phyloP scores from a whole-genome alignment of 2,113 vertebrate genomes.

The Tragelaphus imberbis region DNA sequence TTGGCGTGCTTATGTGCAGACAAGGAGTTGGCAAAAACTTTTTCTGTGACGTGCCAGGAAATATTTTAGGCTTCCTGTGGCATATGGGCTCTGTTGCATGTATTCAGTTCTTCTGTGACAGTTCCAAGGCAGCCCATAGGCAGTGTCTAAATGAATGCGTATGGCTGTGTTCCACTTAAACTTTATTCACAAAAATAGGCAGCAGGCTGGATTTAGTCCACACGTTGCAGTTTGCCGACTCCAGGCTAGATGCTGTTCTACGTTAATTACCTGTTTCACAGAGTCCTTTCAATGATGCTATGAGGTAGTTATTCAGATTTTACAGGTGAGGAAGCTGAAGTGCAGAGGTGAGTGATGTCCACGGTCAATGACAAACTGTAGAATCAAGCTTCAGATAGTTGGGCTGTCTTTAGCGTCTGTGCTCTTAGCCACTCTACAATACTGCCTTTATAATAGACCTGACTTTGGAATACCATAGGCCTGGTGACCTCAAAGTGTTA shows the following conservation, averaged over 20 bases:
- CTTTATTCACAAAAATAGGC: not conserved
- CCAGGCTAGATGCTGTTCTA: not conserved
- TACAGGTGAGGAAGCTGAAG: not conserved
- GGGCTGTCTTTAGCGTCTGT: not conserved
- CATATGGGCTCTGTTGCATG: not conserved
- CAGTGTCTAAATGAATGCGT: not conserved
- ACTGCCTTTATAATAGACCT: not conserved
- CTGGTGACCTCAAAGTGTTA: not conserved
- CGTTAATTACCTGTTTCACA: not conserved
- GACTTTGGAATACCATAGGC: not conserved
- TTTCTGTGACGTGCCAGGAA: not conserved
- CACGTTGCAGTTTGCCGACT: not conserved
- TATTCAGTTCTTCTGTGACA: not conserved
- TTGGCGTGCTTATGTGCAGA: not conserved
- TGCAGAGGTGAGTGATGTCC: not conserved
- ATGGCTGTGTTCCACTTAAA: not conserved
- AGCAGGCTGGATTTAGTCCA: not conserved
- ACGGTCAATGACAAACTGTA: not conserved
- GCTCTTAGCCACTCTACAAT: not conserved
- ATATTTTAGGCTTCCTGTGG: not conserved
- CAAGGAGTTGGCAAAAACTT: not conserved
- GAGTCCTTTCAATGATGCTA: not conserved
- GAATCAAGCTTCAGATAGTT: not conserved
- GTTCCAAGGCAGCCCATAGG: not conserved
- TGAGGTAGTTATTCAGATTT: not conserved